These are phyloP conservation scores for Archaeoteleia sp. DNA, from an alignment of 2,888 invertebrate species.

Conservation along the genomic window DNA sequence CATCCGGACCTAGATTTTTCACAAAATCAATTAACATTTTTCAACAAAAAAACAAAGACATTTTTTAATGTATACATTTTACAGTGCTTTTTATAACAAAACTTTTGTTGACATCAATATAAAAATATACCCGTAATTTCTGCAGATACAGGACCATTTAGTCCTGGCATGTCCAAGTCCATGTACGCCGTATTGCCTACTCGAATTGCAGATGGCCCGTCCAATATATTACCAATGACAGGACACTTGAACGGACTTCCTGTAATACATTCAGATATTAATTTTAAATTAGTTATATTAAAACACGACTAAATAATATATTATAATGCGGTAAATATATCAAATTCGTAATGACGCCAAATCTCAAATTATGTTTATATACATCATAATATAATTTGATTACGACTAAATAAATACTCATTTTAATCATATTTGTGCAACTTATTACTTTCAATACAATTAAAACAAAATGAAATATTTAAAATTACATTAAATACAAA, in stretches of 20 bases:
- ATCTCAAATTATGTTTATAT: no score
- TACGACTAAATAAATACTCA: no score
- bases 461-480: not conserved
- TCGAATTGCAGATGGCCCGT: conserved; percentile 70
- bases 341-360: no score
- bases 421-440: no score
- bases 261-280: conserved; percentile 48
- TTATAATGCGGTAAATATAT: no score
- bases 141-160: conserved; percentile 74
- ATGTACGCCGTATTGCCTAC: conserved; percentile 72
- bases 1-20: conserved; percentile 75
- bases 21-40: not conserved
- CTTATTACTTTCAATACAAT: no score
- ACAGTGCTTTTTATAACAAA: not conserved
- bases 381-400: no score
- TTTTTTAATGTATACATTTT: not conserved
- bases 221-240: conserved; percentile 76
- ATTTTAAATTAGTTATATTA: no score
- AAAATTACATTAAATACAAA: no score
- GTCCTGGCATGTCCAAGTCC: conserved; percentile 74
- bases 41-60: not conserved
- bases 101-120: conserved; percentile 1
- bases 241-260: conserved; percentile 92
- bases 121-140: conserved; percentile 75
- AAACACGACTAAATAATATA: no score